Base-by-base conservation (phyloP, 2,797 vertebrate genomes). In the Gorsachius magnificus region DNA sequence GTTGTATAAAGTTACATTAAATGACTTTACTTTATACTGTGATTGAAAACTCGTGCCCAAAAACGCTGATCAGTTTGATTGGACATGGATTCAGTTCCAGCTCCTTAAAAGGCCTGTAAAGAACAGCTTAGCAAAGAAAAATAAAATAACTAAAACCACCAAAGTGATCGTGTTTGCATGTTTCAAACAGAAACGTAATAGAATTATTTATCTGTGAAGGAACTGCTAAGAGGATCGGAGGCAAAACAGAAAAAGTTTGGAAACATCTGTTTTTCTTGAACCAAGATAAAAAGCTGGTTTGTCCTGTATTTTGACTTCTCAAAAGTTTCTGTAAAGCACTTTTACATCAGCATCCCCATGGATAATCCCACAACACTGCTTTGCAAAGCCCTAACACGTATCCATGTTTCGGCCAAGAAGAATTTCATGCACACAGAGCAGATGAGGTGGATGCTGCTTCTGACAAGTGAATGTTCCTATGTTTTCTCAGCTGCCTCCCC, bases 1-100 rank as follows among this genome's bases (percentile, higher is more conserved):
- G 76, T 29, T 74, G 68, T 76, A 54, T 20, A 20, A 64, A 95
- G 61, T 80, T 81, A 87, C 83, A 57, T 86, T 85, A 91, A 86
- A 69, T 35, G 74, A 82, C 70, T 60, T 60, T 69, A 72, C 65
- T 33, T 72, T 86, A 89, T 2, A 60, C 79, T 92, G 91, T 48
- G 87, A 89, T 63, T 70, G 89, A 96, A 87, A 80, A 89, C 63
- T 87, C 75, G 82, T 75, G 63, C n/a, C 80, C 71, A 43, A 74
- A 83, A 94, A 79, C 24, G 86, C 76, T 58, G 72, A 87, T 82
- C 58, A 54, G 72, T 92, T 89, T 87, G 92, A 88, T 82, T 93
- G 88, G 84, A 87, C 31, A 50, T 36, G 50, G 65, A 65, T 75
- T 65, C 28, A 3, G 58, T 71, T 91, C 36, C 84, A 88, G 50